phyloP scores from a whole-genome alignment of 1,140 invertebrate species.

The Cataglyphis hispanica region DNA sequence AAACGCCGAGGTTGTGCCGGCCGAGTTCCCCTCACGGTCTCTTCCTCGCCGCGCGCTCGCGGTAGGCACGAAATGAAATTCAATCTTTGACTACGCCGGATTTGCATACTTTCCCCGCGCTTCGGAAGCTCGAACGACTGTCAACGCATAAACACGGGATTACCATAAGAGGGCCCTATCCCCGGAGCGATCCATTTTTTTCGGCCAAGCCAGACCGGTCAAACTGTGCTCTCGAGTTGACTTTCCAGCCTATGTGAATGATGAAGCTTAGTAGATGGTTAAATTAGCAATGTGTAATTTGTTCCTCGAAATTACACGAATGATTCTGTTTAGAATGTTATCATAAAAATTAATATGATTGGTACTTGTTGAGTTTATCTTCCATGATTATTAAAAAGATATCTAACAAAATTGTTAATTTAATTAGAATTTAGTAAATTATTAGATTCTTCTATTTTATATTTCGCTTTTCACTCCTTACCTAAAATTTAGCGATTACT shows the following conservation, averaged over 20 bases:
- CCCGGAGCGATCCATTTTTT: slow-evolving; percentile 68
- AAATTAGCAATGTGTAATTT: neutral
- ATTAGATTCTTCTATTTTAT: neutral
- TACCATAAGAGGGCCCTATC: slow-evolving; percentile 82
- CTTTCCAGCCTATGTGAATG: slow-evolving; percentile 20
- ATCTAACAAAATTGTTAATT: neutral
- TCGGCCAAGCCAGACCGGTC: slow-evolving; percentile 51
- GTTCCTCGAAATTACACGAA: neutral
- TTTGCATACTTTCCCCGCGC: slow-evolving; percentile 83
- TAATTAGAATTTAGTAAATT: neutral
- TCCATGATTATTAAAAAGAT: slow-evolving; percentile 3
- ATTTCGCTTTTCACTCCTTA: neutral
- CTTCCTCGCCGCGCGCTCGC: neutral
- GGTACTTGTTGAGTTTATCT: neutral
- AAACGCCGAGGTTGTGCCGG: slow-evolving; percentile 56
- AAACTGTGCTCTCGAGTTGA: slow-evolving; percentile 32
- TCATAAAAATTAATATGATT: neutral
- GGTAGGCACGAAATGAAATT: slow-evolving; percentile 81
- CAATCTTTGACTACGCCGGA: slow-evolving; percentile 82
- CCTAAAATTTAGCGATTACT: slow-evolving; percentile 14
- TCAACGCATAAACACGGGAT: slow-evolving; percentile 84
- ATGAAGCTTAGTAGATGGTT: slow-evolving; percentile 15
- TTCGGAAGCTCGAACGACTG: slow-evolving; percentile 82
- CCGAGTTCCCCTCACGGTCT: slow-evolving; percentile 10
- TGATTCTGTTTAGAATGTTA: neutral